These are phyloP conservation scores for Virgularia gustaviana DNA, from an alignment of 92 coral and sea anemone species.

Conservation along the genomic window DNA sequence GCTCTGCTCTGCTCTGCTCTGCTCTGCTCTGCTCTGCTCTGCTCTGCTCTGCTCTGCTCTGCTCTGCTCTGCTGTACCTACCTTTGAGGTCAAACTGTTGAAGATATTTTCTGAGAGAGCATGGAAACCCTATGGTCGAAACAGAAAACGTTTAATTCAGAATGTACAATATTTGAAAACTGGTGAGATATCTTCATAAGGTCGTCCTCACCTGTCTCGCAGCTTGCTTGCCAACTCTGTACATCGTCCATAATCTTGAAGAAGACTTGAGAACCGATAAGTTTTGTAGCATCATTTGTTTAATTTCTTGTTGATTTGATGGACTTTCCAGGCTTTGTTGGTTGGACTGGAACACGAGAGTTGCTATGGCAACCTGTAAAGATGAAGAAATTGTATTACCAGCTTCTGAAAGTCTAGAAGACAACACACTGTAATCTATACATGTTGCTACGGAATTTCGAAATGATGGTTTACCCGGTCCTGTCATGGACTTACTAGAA, in stretches of 20 bases:
- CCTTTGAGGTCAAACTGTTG: conserved; percentile 73
- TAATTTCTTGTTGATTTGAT: conserved; percentile 47
- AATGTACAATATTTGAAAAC: too few species aligned
- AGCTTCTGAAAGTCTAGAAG: too few species aligned
- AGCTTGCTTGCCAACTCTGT: conserved; percentile 87
- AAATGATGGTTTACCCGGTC: too few species aligned
- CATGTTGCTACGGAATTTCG: too few species aligned
- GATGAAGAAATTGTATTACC: too few species aligned
- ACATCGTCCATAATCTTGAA: conserved; percentile 77
- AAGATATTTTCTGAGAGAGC: conserved; percentile 69
- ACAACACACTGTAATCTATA: too few species aligned
- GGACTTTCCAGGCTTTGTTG: conserved; percentile 41
- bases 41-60: too few species aligned
- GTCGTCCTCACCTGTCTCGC: conserved; percentile 85
- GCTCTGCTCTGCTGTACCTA: too few species aligned
- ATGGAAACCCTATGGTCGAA: conserved; percentile 69
- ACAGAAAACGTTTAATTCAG: not conserved
- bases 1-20: too few species aligned
- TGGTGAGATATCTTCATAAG: too few species aligned
- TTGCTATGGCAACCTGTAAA: conserved; percentile 75
- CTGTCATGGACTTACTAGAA: conserved; percentile 35
- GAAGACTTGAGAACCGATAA: conserved; percentile 50
- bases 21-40: too few species aligned
- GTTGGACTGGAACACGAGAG: conserved; percentile 85
- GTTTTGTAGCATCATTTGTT: conserved; percentile 53